Conservation (phyloP, 23 tunicate genomes). For the Clavelina lepadiformis region DNA sequence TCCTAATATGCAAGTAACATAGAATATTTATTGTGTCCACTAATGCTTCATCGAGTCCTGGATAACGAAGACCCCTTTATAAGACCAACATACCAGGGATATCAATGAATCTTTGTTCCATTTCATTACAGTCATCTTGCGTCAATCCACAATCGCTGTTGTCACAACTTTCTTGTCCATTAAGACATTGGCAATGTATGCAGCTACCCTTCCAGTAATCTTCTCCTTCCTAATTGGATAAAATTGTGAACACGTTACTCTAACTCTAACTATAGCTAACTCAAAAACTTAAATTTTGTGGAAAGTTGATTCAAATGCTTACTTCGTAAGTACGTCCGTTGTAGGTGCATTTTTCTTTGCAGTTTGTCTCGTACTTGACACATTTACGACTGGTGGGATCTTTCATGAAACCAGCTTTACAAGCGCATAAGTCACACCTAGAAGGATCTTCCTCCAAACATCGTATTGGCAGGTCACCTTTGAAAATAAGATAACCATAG, state of each 20-base stretch:
- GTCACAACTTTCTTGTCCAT: conserved; percentile 65
- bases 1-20: too few relatives aligned
- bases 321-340: conserved; percentile 50
- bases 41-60: too few relatives aligned
- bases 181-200: conserved; percentile 51
- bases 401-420: conserved; percentile 59
- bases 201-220: conserved; percentile 85
- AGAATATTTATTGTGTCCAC: too few relatives aligned
- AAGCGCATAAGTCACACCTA: conserved; percentile 69
- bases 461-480: conserved; percentile 62
- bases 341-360: conserved; percentile 31
- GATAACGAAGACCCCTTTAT: not conserved
- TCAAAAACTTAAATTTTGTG: too few relatives aligned
- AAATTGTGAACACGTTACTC: too few relatives aligned
- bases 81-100: conserved; percentile 44
- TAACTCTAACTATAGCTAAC: too few relatives aligned
- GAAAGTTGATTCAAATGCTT: too few relatives aligned
- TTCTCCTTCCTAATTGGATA: conserved; percentile 61
- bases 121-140: conserved; percentile 56
- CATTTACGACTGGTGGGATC: conserved; percentile 71
- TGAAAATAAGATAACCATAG: too few relatives aligned
- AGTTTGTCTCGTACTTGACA: conserved; percentile 51
- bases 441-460: conserved; percentile 38
- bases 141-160: conserved; percentile 50
- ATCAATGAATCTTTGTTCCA: conserved; percentile 56